phyloP scores from a whole-genome alignment of 2,888 invertebrate genomes.

The Branchipolynoe longqiensis region DNA sequence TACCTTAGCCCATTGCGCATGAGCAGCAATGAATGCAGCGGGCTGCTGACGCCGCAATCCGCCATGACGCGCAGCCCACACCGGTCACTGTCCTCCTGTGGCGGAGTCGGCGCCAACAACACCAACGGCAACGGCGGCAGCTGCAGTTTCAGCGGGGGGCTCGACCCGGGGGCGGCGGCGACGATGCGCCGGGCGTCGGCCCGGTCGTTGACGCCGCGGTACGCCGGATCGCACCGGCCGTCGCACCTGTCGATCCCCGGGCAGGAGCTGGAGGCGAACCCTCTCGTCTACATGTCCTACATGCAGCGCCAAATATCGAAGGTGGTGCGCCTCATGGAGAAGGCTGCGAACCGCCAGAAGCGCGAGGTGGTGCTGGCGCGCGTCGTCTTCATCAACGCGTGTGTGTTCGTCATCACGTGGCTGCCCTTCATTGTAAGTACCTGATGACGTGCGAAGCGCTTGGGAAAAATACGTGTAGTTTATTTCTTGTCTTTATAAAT shows the following conservation, averaged over 20 bases:
- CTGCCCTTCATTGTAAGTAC: constrained; percentile 66
- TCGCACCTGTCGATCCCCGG: constrained; percentile 27
- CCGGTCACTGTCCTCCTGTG: not conserved
- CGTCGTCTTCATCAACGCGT: constrained; percentile 64
- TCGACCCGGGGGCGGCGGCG: constrained; percentile 7
- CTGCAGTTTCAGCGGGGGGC: not conserved
- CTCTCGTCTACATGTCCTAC: constrained; percentile 43
- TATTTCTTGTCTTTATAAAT: too few relatives aligned
- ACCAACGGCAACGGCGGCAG: not conserved
- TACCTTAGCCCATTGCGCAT: not conserved
- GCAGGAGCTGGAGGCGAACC: constrained; percentile 43
- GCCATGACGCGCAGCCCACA: not conserved
- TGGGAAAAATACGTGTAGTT: too few relatives aligned
- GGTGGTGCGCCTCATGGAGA: constrained; percentile 60
- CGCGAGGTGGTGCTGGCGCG: constrained; percentile 65
- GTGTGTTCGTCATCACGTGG: constrained; percentile 66
- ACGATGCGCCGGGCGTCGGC: constrained; percentile 9
- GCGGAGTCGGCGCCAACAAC: too few relatives aligned
- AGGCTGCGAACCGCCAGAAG: constrained; percentile 62
- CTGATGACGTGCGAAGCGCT: too few relatives aligned
- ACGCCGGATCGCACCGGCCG: not conserved
- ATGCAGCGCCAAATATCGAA: constrained; percentile 62
- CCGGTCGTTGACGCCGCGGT: constrained; percentile 10
- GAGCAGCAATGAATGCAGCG: not conserved
- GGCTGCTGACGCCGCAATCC: not conserved